Conservation (phyloP, 2,113 vertebrate species). For the Notarius quadriscutis region DNA sequence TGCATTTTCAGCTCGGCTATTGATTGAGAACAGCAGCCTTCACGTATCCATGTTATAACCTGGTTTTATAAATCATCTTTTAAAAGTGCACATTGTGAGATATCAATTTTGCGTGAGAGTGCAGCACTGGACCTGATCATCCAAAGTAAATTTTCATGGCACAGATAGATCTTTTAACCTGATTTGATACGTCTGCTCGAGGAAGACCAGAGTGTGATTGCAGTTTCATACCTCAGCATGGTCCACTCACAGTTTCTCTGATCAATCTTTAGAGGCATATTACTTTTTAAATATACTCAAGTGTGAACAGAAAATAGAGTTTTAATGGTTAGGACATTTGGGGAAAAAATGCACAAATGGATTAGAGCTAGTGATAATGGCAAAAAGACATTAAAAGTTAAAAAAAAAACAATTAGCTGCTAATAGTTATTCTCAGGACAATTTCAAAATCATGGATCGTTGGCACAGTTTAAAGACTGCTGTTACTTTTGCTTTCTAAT, state of each 20-base stretch:
- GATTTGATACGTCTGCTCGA: constrained; percentile 28
- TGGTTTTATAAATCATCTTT: constrained; percentile 17
- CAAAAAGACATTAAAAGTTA: neutral
- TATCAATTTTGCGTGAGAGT: constrained; percentile 19
- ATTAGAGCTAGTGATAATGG: neutral
- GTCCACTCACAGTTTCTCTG: neutral
- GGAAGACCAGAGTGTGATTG: constrained; percentile 1
- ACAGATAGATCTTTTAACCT: constrained; percentile 3
- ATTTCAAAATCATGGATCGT: neutral
- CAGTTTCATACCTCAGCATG: constrained; percentile 15
- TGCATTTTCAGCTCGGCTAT: constrained; percentile 23
- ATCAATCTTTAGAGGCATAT: neutral
- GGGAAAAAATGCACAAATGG: neutral
- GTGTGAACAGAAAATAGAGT: neutral
- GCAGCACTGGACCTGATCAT: constrained; percentile 27
- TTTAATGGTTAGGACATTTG: neutral
- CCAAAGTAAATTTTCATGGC: constrained; percentile 29
- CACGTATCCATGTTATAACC: constrained; percentile 9
- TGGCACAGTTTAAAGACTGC: neutral
- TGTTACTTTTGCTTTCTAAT: neutral
- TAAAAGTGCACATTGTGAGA: neutral
- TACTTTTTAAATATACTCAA: neutral
- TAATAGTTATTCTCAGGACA: neutral
- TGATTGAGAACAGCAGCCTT: constrained; percentile 26
- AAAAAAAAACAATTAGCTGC: neutral